Evolutionary conservation across 2,113 vertebrate species (phyloP), one percentile per base, ranked within the genome.

Genomic region (Takifugu bimaculatus): DNA sequence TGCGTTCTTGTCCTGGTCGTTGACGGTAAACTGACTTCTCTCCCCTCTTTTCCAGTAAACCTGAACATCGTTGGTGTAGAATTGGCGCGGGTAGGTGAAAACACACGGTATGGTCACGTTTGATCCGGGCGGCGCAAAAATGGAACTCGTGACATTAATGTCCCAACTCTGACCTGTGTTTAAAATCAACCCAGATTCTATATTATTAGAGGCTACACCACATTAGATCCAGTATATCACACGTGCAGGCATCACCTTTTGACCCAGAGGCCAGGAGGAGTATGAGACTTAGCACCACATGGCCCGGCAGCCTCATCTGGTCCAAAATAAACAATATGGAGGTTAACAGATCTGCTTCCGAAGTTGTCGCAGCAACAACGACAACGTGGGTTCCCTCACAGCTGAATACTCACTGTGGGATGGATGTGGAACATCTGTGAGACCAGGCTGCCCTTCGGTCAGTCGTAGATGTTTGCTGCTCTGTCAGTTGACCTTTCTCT

Each of bases 371-470:
- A 45, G 7, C 13, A 26, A 4, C 32, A 35, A 7, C 32, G 9
- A 35, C 32, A 35, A 7, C 32, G 9, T 6, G 32, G 32, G n/a
- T 5, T 45, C 6, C 3, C 7, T 44, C 25, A 52, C 28, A 45
- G 27, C 44, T 28, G 64, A 56, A 32, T 69, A 81, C 79, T 80
- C 65, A 77, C 79, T 48, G 28, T 63, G 55, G 54, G 50, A 59
- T 11, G 11, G 26, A 53, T 13, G 32, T 35, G 32, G 5, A 35
- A 7, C 9, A 7, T 5, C 2, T 7, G 6, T 5, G 32, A 35
- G 9, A 35, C 32, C 9, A 6, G 32, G 32, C 4, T 35, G 32
- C 32, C 32, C 32, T 35, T 35, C 32, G 9, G 4, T 35, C 9
- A 35, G 32, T 35, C 4, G 4, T 7, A 35, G 32, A 35, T 35